Base-by-base conservation (phyloP, 2,113 vertebrate genomes). In the Cyanistes caeruleus region DNA sequence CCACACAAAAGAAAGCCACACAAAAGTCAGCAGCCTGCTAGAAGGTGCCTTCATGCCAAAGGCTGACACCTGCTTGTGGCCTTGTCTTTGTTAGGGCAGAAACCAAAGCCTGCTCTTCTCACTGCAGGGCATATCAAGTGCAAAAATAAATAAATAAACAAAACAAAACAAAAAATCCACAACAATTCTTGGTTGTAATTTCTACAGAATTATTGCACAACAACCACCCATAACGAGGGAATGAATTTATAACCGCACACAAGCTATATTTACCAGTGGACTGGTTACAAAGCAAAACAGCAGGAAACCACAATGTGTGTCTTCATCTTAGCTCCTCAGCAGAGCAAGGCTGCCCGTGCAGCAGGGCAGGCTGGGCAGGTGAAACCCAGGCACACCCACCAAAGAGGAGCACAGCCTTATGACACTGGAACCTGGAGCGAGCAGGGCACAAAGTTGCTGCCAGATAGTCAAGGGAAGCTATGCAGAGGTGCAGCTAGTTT, bases 281-380 rank as follows among this genome's bases (percentile, higher is more conserved):
- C 84, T 95, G 89, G 94, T 97, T 95, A 97, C 89, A 93, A 95
- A 94, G 95, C 89, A 95, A 84, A 97, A 94, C 63, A 94, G 86
- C 91, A 96, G 89, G 91, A 96, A 97, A 95, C 95, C 95, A 95
- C 94, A 93, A 15, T 25, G 37, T 56, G 81, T 81, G 73, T 87
- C 80, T 81, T 84, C 76, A 2, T 68, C 56, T 48, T 37, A 60
- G 73, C 87, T 94, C 60, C 86, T 75, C 17, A 0, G 39, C 9
- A 63, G 64, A 67, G 75, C n/a, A 35, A 35, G 31, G 75, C 65
- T 80, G 70, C 53, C 23, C 0, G 0, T 20, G 74, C 41, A 52
- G 48, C 7, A 4, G 30, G 51, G 53, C 3, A 4, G 24, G 41
- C 31, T 24, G 25, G 17, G 41, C 82, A 88, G 37, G 53, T 83